Percentiles rank a stretch among this genome's conserved stretches.
These are phyloP conservation scores for Prunella strophiata DNA, from an alignment of 2,797 vertebrate species.

Conservation along the genomic window DNA sequence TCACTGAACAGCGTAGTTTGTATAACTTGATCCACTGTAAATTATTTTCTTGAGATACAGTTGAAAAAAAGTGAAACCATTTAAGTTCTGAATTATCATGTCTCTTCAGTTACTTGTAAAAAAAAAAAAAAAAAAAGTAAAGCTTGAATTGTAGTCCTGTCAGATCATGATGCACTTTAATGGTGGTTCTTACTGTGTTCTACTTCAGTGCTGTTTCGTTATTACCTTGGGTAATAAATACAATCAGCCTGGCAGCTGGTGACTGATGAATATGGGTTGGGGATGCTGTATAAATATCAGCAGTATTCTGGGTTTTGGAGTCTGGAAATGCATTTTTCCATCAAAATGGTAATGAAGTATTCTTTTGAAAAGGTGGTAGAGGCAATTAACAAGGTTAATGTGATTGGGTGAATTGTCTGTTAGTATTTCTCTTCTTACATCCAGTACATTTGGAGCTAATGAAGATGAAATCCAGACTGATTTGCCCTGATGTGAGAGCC, in stretches of 20 bases:
- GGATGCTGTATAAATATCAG: not conserved
- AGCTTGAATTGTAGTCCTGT: not conserved
- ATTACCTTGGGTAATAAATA: slow-evolving; percentile 20
- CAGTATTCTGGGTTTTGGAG: not conserved
- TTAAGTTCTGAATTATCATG: not conserved
- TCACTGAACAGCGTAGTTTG: not conserved
- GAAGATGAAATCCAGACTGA: not conserved
- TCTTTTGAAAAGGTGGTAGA: not conserved
- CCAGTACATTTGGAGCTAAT: not conserved
- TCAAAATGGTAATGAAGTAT: not conserved
- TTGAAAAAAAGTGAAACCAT: not conserved
- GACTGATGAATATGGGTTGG: slow-evolving; percentile 1
- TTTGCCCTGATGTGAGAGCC: not conserved
- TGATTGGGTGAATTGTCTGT: not conserved
- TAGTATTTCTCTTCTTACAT: not conserved
- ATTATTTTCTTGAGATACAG: not conserved
- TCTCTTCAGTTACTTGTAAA: not conserved
- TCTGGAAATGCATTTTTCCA: not conserved
- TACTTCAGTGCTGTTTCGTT: not conserved
- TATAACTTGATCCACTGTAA: not conserved
- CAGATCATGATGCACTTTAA: not conserved
- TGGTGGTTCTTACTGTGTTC: not conserved
- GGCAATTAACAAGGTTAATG: not conserved
- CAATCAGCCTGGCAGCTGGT: not conserved
- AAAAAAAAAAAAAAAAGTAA: not conserved